Evolutionary conservation across 2,888 invertebrate genomes (phyloP), one percentile per base, ranked within the genome.

Genomic region (Drosophila paramelanica): DNA sequence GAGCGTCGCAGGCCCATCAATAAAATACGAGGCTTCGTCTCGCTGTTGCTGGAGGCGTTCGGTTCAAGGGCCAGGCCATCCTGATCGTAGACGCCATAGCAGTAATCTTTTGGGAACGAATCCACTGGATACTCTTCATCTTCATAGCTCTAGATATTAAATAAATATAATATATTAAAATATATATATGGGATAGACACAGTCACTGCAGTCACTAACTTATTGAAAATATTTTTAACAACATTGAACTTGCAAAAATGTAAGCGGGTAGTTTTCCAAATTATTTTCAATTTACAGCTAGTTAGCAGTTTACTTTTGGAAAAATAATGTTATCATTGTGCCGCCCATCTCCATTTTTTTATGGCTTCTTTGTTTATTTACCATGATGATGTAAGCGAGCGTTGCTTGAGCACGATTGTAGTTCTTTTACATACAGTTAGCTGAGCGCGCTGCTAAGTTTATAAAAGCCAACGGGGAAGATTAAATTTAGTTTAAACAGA

Each of bases 1-100:
- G 99, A 99, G 92, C 99, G 96, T 91, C 98, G 94, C 14, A 98
- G 93, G 3, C 99, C 99, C 98, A 99, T 98, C 25, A 99, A 93
- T 38, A 99, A 93, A 89, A 99, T 98, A 81, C 98, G 94, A 49
- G 99, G 98, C 92, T 98, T 98, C 81, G 91, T 88, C 49, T 92
- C 92, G 45, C 94, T 92, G 78, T 91, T 86, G 58, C 77, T 83
- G 1, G 82, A 60, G 8, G 88, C 67, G 51, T 87, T 84, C 5
- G 87, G 73, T 1, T 82, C 88, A 33, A 89, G 57, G 10, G 90
- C 91, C 27, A 91, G 43, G 1, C 89, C 89, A 88, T 96, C 96
- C 64, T 96, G 96, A 91, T 97, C 97, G 89, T 96, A 97, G 11
- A 96, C 95, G 2, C 97, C 97, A 92, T 98, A 98, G 45, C 97